Base-by-base conservation (phyloP, 2,113 vertebrate genomes). In the Podarcis muralis region DNA sequence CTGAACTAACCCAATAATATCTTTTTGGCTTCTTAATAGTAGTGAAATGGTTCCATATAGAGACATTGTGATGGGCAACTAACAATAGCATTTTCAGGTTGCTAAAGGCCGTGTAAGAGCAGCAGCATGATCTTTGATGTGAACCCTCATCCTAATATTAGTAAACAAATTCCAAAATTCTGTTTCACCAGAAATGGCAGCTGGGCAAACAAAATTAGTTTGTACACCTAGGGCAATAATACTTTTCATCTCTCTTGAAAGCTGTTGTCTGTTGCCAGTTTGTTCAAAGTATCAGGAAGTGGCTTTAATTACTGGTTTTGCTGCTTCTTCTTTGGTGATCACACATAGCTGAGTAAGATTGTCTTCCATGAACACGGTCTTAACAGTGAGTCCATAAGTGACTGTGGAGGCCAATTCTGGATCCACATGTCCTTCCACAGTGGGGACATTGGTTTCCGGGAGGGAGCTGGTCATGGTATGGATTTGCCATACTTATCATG, bases 41-140 rank as follows among this genome's bases (percentile, higher is more conserved):
- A 92, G 84, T 82, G 86, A 88, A 25, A 74, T 4, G 32, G 20
- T 27, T 57, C 35, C 2, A 0, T 68, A 25, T 6, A 53, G 74
- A 83, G 89, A 25, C 27, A 40, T 77, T 84, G 6, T 62, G 90
- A 79, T 3, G 27, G 74, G 72, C 40, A 37, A 83, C 35, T 62
- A 23, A 25, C 23, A 65, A 6, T 22, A 6, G 57, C 23, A 68
- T 2, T 90, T 96, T 95, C 93, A 96, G 96, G 43, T 48, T 90
- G 35, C 22, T 32, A 12, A 12, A 66, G 30, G 7, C 30, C 2
- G 23, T 18, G 30, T 18, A 37, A 75, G 22, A 76, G 12, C 5
- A 76, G 2, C 4, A 77, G 25, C 25, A 3, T 6, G 37, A 18
- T 76, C 32, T 62, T 16, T 35, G 13, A 2, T 59, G 71, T 30